Evolutionary conservation across 2,888 invertebrate genomes (phyloP).

Genomic region (Fragum fragum): DNA sequence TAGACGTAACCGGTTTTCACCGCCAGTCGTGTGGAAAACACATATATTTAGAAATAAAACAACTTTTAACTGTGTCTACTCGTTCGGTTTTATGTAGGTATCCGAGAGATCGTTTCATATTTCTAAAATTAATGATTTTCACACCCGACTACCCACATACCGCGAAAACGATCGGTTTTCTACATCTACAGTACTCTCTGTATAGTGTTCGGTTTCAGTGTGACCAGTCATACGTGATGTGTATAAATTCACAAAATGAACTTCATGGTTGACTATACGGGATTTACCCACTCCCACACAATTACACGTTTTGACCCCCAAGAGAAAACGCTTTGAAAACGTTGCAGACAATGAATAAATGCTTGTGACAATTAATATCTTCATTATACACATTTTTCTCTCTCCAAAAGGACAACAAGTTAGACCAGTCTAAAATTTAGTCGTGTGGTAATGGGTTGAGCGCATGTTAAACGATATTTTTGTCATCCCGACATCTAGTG

Average conservation of each 20-base stretch:
- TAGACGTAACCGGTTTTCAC: slow-evolving; percentile 30
- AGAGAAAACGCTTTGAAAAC: too few species aligned
- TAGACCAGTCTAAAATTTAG: too few species aligned
- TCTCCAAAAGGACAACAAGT: too few species aligned
- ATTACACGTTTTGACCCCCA: too few species aligned
- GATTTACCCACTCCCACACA: too few species aligned
- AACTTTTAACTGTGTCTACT: background rate
- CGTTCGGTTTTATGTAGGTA: slow-evolving; percentile 17
- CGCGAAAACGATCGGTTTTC: slow-evolving; percentile 18
- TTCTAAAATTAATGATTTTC: slow-evolving; percentile 35
- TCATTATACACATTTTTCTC: too few species aligned
- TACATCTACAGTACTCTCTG: slow-evolving; percentile 9
- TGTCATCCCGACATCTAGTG: too few species aligned
- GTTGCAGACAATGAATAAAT: background rate
- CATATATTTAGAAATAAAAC: slow-evolving; percentile 25
- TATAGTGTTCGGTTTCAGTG: background rate
- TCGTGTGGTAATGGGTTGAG: too few species aligned
- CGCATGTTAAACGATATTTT: too few species aligned
- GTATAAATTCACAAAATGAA: too few species aligned
- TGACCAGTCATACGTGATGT: background rate
- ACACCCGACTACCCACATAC: slow-evolving; percentile 26
- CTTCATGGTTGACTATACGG: too few species aligned
- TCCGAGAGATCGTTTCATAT: slow-evolving; percentile 22
- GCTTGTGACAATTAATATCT: too few species aligned
- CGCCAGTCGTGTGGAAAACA: slow-evolving; percentile 9